Percentiles rank a stretch among this genome's conserved stretches.
Conservation (phyloP, 2,888 invertebrate genomes). For the Ellobium chinense region DNA sequence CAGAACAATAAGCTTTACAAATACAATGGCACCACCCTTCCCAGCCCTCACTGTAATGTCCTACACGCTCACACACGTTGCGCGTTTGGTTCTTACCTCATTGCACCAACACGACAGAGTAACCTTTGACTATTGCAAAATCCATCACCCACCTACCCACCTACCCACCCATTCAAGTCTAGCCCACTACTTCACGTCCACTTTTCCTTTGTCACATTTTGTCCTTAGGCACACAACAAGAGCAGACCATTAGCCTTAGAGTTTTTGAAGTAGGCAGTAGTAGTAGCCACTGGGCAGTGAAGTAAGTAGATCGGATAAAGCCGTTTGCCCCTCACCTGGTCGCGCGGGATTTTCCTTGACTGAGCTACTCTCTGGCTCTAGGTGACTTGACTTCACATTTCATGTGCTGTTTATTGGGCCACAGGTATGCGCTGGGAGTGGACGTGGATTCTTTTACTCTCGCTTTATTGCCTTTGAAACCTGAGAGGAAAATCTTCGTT, state of each 20-base stretch:
- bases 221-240: constrained; percentile 7
- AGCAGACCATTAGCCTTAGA: not conserved
- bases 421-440: not conserved
- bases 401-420: not conserved
- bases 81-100: too few species aligned
- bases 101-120: too few species aligned
- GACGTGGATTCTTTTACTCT: not conserved
- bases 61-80: too few species aligned
- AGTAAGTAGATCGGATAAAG: not conserved
- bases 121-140: too few species aligned
- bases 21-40: too few species aligned
- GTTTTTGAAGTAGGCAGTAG: not conserved
- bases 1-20: too few species aligned
- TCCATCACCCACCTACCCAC: too few species aligned
- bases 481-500: too few species aligned
- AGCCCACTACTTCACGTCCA: too few species aligned
- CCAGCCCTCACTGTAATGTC: too few species aligned
- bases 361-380: not conserved
- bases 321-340: not conserved
- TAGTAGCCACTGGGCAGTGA: not conserved
- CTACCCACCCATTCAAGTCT: too few species aligned
- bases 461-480: too few species aligned
- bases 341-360: not conserved
- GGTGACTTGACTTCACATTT: not conserved
- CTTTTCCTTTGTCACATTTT: not conserved